phyloP scores from a whole-genome alignment of 2,888 invertebrate genomes.

The Hirtodrosophila alboralis region DNA sequence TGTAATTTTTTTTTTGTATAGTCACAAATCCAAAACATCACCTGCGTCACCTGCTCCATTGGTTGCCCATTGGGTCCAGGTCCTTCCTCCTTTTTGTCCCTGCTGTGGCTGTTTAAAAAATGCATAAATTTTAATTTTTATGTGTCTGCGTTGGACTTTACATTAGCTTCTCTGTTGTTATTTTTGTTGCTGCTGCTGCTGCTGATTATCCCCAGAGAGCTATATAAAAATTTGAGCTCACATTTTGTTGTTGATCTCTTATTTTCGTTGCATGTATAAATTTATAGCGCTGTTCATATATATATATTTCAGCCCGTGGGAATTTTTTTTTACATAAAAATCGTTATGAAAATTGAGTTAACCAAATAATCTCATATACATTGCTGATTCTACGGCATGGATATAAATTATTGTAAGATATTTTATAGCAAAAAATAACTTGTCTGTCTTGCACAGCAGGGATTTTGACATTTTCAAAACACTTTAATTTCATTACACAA shows the following conservation, averaged over 20 bases:
- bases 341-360: slow-evolving; percentile 46
- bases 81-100: slow-evolving; percentile 22
- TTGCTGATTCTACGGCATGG: slow-evolving; percentile 1
- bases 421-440: too few relatives aligned
- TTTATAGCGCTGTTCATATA: slow-evolving; percentile 58
- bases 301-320: slow-evolving; percentile 36
- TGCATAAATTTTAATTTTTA: slow-evolving; percentile 76
- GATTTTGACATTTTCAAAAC: slow-evolving; percentile 23
- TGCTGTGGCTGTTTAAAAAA: slow-evolving; percentile 59
- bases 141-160: slow-evolving; percentile 73
- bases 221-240: slow-evolving; percentile 64
- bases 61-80: slow-evolving; percentile 14
- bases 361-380: slow-evolving; percentile 20
- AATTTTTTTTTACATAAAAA: slow-evolving; percentile 40
- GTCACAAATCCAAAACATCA: slow-evolving; percentile 71
- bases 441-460: slow-evolving; percentile 2
- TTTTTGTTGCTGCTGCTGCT: slow-evolving; percentile 12
- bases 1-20: slow-evolving; percentile 36
- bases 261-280: slow-evolving; percentile 59
- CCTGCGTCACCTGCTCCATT: slow-evolving; percentile 67
- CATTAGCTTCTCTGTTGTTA: slow-evolving; percentile 64
- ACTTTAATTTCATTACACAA: slow-evolving; percentile 70
- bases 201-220: slow-evolving; percentile 75
- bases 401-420: not conserved
- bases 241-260: slow-evolving; percentile 58